Conservation (phyloP, 1,140 invertebrate genomes). For the Microplitis demolitor region DNA sequence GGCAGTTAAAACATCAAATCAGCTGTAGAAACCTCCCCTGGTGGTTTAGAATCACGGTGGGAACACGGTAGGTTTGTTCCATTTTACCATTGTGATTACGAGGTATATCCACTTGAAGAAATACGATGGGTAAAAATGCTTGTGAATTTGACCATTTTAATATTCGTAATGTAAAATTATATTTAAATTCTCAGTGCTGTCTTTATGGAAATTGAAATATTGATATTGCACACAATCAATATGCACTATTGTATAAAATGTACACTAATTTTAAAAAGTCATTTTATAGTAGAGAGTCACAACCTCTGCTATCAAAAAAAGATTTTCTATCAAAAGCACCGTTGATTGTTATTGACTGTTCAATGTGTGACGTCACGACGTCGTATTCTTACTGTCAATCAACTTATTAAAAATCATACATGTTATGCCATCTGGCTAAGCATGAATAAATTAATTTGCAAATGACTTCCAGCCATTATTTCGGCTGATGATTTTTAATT, state of each 20-base stretch:
- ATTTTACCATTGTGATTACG: too few species aligned
- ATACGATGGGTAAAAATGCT: conserved; percentile 10
- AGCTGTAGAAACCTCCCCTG: conserved; percentile 27
- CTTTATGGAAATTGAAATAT: conserved; percentile 21
- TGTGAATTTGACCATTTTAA: conserved; percentile 27
- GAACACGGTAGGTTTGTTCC: too few species aligned
- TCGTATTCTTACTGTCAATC: too few species aligned
- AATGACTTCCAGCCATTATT: too few species aligned
- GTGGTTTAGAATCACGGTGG: conserved; percentile 30
- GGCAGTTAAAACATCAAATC: conserved; percentile 24
- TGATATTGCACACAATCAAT: conserved; percentile 25
- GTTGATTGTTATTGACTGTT: background rate
- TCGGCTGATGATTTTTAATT: too few species aligned
- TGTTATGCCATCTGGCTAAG: too few species aligned
- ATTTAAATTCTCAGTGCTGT: conserved; percentile 26
- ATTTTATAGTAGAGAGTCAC: conserved; percentile 13
- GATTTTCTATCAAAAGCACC: background rate
- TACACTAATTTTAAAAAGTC: conserved; percentile 22
- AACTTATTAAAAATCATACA: too few species aligned
- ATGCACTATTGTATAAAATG: conserved; percentile 24
- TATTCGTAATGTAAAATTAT: conserved; percentile 28
- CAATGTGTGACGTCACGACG: too few species aligned
- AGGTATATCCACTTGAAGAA: conserved; percentile 26
- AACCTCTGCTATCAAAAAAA: background rate
- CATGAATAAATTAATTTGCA: too few species aligned